Conservation (phyloP, 2,888 invertebrate species). For the Pseudolycoriella hygida region DNA sequence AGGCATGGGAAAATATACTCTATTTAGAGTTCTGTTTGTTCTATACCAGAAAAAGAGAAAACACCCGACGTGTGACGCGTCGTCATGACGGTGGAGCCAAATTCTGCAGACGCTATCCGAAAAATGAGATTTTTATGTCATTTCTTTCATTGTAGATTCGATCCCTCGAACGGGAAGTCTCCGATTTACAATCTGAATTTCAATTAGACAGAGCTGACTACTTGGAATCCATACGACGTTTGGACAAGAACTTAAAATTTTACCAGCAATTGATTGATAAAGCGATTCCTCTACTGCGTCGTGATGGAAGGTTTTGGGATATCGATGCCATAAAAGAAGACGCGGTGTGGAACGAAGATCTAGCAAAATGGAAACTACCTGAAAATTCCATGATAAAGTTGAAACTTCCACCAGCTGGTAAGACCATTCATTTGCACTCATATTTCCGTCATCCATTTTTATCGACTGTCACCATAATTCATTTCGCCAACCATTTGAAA, state of each 20-base stretch:
- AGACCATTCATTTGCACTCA: conserved; percentile 7
- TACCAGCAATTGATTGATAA: conserved; percentile 44
- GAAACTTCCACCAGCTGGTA: conserved; percentile 49
- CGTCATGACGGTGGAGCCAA: too few species aligned
- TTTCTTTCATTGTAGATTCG: neutral
- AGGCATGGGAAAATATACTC: too few species aligned
- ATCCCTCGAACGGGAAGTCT: conserved; percentile 48
- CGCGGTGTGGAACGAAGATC: conserved; percentile 58
- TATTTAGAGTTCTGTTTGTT: too few species aligned
- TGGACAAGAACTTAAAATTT: conserved; percentile 50
- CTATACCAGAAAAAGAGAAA: too few species aligned
- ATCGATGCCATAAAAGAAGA: conserved; percentile 48
- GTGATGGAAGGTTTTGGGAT: conserved; percentile 60
- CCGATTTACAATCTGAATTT: conserved; percentile 64
- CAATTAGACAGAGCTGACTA: conserved; percentile 68
- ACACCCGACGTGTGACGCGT: too few species aligned
- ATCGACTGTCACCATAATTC: too few species aligned
- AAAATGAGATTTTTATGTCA: too few species aligned
- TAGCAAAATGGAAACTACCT: conserved; percentile 51
- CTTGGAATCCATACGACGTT: conserved; percentile 58
- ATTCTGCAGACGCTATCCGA: too few species aligned
- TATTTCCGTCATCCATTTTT: too few species aligned
- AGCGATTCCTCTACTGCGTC: conserved; percentile 47
- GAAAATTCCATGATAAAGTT: conserved; percentile 43
- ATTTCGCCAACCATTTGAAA: too few species aligned